Evolutionary conservation across 2,888 invertebrate species (phyloP).

Genomic region (Pollenia griseotomentosa): DNA sequence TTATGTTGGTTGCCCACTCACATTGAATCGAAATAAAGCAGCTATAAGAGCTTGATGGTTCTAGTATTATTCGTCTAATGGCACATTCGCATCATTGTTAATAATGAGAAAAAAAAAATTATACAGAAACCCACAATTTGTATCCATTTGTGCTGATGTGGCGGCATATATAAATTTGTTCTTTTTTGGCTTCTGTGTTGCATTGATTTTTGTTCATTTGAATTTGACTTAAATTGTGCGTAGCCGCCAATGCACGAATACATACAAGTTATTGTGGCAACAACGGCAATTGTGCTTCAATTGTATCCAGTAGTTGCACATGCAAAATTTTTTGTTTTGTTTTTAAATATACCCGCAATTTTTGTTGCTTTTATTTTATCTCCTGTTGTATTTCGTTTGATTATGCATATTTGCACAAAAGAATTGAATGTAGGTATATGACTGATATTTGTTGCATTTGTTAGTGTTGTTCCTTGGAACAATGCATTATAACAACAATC

Average conservation of each 20-base stretch:
- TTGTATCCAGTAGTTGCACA: not conserved
- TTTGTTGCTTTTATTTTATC: not conserved
- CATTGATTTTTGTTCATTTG: slow-evolving; percentile 25
- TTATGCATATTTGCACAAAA: slow-evolving; percentile 45
- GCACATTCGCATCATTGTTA: slow-evolving; percentile 26
- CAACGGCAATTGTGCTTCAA: slow-evolving; percentile 8
- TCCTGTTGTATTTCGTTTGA: slow-evolving; percentile 5
- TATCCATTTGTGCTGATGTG: slow-evolving; percentile 47
- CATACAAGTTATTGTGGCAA: not conserved
- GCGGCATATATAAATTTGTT: slow-evolving; percentile 23
- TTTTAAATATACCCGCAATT: too few relatives aligned
- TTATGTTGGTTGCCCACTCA: slow-evolving; percentile 31
- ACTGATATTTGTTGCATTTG: not conserved
- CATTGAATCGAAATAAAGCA: not conserved
- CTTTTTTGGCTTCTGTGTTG: not conserved
- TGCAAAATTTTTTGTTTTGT: too few relatives aligned
- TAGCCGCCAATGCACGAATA: not conserved
- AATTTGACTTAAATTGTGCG: slow-evolving; percentile 1
- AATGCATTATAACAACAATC: not conserved
- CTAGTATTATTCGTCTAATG: slow-evolving; percentile 20
- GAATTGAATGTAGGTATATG: slow-evolving; percentile 11
- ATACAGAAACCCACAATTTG: slow-evolving; percentile 64
- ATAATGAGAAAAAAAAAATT: slow-evolving; percentile 54
- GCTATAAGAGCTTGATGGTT: not conserved
- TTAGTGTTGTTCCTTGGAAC: not conserved